A percentile compares a stretch with the other conserved stretches of the same genome.
Conservation (phyloP, 2,113 vertebrate species). For the Halichoerus grypus region DNA sequence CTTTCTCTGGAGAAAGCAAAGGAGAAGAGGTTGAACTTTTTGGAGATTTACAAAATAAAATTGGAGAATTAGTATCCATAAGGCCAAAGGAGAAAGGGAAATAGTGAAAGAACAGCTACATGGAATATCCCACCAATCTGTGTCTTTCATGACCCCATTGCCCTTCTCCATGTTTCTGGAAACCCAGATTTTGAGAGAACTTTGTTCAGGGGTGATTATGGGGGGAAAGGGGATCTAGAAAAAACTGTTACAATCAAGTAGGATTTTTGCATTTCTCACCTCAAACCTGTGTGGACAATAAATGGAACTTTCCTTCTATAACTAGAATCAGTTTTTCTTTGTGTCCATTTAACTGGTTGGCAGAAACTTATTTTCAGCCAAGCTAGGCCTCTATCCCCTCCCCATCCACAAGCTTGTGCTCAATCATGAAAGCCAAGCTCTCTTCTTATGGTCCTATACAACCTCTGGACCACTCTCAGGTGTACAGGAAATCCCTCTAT, state of each 20-base stretch:
- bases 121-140: fast-evolving
- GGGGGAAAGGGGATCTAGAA: background rate
- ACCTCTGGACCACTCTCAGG: too few relatives aligned
- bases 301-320: background rate
- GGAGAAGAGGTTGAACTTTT: background rate
- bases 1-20: background rate
- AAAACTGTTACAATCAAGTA: background rate
- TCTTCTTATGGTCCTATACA: fast-evolving
- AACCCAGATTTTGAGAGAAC: background rate
- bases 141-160: background rate
- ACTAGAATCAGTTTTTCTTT: background rate
- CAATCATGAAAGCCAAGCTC: fast-evolving
- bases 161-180: background rate
- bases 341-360: background rate
- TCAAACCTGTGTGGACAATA: background rate
- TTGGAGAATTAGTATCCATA: background rate
- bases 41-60: background rate
- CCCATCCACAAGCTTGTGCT: background rate
- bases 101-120: background rate
- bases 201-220: background rate
- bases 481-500: too few relatives aligned
- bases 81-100: background rate
- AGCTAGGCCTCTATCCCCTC: fast-evolving
- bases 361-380: background rate
- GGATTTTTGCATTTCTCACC: background rate